These are phyloP conservation scores for Stramonita haemastoma DNA, from an alignment of 2,888 invertebrate genomes.

Conservation along the genomic window DNA sequence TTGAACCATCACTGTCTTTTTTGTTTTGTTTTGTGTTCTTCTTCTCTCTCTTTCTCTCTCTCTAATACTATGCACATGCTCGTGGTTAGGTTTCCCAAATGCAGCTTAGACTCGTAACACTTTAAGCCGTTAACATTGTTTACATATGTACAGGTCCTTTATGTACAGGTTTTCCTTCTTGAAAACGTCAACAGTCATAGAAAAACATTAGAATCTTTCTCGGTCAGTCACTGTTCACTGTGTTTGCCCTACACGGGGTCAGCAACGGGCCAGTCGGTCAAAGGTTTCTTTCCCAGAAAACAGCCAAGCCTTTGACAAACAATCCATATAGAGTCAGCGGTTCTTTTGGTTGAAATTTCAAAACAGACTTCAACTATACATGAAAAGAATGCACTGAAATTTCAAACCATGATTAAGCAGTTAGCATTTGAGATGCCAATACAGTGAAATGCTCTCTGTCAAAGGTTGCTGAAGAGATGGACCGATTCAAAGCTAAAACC, in stretches of 20 bases:
- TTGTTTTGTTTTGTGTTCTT: too few relatives aligned
- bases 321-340: too few relatives aligned
- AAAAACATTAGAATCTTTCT: neutral
- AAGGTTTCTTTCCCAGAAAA: too few relatives aligned
- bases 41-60: neutral
- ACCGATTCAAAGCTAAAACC: too few relatives aligned
- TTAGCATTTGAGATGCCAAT: too few relatives aligned
- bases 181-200: neutral
- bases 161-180: neutral
- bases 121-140: neutral
- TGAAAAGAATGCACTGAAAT: too few relatives aligned
- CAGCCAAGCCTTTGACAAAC: too few relatives aligned
- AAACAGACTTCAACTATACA: too few relatives aligned
- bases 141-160: slow-evolving; percentile 11
- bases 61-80: slow-evolving; percentile 33
- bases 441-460: too few relatives aligned
- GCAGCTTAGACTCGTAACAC: neutral
- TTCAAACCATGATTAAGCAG: too few relatives aligned
- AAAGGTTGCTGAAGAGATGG: too few relatives aligned
- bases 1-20: neutral
- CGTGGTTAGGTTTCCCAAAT: slow-evolving; percentile 21
- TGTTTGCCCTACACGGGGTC: neutral
- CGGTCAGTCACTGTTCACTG: neutral
- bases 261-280: neutral
- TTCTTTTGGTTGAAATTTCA: too few relatives aligned